Base-by-base conservation (phyloP, 2,797 vertebrate species). In the Tangara arthus region DNA sequence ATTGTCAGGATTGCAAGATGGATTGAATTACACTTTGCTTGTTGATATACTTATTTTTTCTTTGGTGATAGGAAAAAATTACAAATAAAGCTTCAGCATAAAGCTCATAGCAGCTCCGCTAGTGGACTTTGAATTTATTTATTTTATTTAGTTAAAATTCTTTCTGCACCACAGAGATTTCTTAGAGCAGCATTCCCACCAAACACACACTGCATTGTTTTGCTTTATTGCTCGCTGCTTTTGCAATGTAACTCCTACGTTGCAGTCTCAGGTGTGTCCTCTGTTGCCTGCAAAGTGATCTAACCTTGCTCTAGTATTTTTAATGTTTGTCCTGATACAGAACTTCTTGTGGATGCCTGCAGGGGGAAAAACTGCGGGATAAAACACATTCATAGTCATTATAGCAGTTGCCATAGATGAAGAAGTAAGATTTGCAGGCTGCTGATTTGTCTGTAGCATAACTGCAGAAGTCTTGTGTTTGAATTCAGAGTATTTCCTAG, bases 1-100 rank as follows among this genome's bases (percentile, higher is more conserved):
- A 98, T 97, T 98, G 98, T 98, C 97, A 98, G 95, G 82, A 83
- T 96, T 97, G 95, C 96, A 96, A 98, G 97, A 98, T 98, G 96
- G 97, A 98, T 98, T 98, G 97, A 98, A 98, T 98, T 98, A 98
- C 96, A 97, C 90, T 98, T 95, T 96, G 95, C 95, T 97, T 98
- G 92, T 98, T 97, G 93, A 97, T 96, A 97, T 97, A 87, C 95
- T 97, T 97, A 76, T 91, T 96, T 95, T 84, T 89, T 44, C 59
- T 84, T 96, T 91, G 66, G 94, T 95, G 92, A 93, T 94, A 63
- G 37, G 85, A 95, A 94, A 94, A 96, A 80, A 94, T 75, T 90
- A 66, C 93, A 93, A 93, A 95, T 93, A 93, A 56, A 80, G 49
- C 56, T 92, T 95, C 66, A 83, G 76, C 95, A 93, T 95, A 94